Percentiles rank a stretch among this genome's conserved stretches.
Conservation (phyloP, 1,140 invertebrate species). For the Panagrolaimus sp. region DNA sequence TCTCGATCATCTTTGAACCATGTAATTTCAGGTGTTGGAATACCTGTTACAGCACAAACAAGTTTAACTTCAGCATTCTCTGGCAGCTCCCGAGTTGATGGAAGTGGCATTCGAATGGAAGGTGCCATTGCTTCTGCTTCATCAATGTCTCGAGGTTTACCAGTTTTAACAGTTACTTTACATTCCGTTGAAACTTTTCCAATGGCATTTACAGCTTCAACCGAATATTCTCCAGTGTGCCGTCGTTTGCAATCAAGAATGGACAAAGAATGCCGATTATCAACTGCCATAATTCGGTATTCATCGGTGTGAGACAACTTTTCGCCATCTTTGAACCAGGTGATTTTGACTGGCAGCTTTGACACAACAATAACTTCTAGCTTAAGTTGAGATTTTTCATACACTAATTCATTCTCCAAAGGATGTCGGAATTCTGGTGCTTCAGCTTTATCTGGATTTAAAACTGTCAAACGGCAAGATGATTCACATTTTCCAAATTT, state of each 20-base stretch:
- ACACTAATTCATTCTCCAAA: slow-evolving; percentile 27
- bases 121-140: slow-evolving; percentile 27
- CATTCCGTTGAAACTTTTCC: slow-evolving; percentile 68
- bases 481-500: slow-evolving; percentile 43
- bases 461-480: slow-evolving; percentile 31
- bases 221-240: slow-evolving; percentile 85
- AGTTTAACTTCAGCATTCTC: slow-evolving; percentile 45
- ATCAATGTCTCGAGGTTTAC: neutral
- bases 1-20: slow-evolving; percentile 47
- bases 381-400: slow-evolving; percentile 38
- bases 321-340: slow-evolving; percentile 44
- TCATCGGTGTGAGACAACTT: slow-evolving; percentile 37
- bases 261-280: slow-evolving; percentile 34
- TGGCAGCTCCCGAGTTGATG: slow-evolving; percentile 43
- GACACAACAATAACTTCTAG: slow-evolving; percentile 36
- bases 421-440: slow-evolving; percentile 24
- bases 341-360: slow-evolving; percentile 32
- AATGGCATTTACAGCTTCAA: slow-evolving; percentile 75
- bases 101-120: slow-evolving; percentile 45
- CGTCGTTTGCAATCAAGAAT: slow-evolving; percentile 81
- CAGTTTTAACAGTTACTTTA: slow-evolving; percentile 39
- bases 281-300: slow-evolving; percentile 32
- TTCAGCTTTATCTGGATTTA: neutral
- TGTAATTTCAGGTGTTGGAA: slow-evolving; percentile 41
- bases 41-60: slow-evolving; percentile 51